These are phyloP conservation scores for Otolemur garnettii DNA, from an alignment of 2,113 vertebrate species.

Conservation along the genomic window DNA sequence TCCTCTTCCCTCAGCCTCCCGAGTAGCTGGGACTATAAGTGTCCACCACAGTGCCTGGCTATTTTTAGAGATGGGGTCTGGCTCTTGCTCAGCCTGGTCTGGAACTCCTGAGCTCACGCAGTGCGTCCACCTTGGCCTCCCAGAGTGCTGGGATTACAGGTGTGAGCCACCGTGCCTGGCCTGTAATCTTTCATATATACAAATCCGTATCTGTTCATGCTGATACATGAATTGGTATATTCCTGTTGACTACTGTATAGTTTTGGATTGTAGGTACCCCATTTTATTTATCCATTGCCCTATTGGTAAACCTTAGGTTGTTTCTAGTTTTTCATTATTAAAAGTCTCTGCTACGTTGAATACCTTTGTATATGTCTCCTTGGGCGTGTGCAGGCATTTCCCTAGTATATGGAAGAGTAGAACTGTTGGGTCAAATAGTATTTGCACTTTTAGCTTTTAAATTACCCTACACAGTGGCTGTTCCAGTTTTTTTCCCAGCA, in stretches of 20 bases:
- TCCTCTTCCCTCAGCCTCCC: too few relatives aligned
- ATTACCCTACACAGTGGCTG: not conserved
- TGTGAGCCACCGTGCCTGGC: too few relatives aligned
- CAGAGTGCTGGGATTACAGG: too few relatives aligned
- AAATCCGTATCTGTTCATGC: not conserved
- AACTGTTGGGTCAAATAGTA: not conserved
- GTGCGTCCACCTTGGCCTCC: too few relatives aligned
- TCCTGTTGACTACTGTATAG: not conserved
- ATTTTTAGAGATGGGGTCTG: too few relatives aligned
- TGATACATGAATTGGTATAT: not conserved
- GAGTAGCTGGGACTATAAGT: too few relatives aligned
- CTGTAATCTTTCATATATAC: not conserved
- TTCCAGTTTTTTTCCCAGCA: not conserved
- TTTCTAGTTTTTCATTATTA: conserved; percentile 42
- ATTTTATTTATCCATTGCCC: conserved; percentile 29
- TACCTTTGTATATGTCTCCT: not conserved
- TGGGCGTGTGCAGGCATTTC: not conserved
- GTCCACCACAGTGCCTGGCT: too few relatives aligned
- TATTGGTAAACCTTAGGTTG: not conserved
- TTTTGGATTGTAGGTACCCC: not conserved
- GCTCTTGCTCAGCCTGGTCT: too few relatives aligned
- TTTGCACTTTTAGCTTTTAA: conserved; percentile 61
- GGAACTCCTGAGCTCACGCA: too few relatives aligned
- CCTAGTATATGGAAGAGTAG: not conserved
- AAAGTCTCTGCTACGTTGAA: not conserved